Base-by-base conservation (phyloP, 2,113 vertebrate species). In the Pelobates fuscus region DNA sequence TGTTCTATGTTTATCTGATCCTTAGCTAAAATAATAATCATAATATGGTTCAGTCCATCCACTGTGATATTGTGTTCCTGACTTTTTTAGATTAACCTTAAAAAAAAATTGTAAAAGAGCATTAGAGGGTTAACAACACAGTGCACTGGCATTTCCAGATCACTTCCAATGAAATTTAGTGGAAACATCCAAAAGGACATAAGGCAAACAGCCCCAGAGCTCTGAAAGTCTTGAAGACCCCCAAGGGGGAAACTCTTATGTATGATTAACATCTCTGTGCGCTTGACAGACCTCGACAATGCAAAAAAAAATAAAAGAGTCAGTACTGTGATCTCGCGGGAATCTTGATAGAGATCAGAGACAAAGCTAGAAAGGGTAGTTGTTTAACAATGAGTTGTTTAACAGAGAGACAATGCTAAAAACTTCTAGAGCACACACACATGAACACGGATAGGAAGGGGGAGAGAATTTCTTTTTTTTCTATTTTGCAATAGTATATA, bases 81-180 rank as follows among this genome's bases (percentile, higher is more conserved):
- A n/a, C n/a, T n/a, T n/a, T n/a, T 32, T 32, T 5, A 32, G 10
- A 32, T 32, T 4, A 32, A 32, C 30, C 30, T 32, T 32, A 32
- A 32, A n/a, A n/a, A n/a, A n/a, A n/a, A n/a, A n/a, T n/a, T n/a
- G n/a, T n/a, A n/a, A n/a, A n/a, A n/a, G n/a, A n/a, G 10, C 10
- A 32, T 4, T 65, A 15, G 41, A 6, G 60, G 60, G 61, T 65
- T 65, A 65, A 75, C 26, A 75, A 5, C 60, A 55, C 23, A 17
- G 60, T 60, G 37, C 26, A 67, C 26, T 11, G n/a, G 52, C 52
- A 44, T 75, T 67, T 76, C 49, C 26, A 67, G 55, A 76, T 76
- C 72, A 76, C 52, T 76, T 76, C 64, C 55, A 76, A 60, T 76
- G 72, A 67, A 76, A 76, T 67, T 76, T 63, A 67, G 72, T 23